Evolutionary conservation across 2,888 invertebrate genomes (phyloP).

Genomic region (Tipula helvola): DNA sequence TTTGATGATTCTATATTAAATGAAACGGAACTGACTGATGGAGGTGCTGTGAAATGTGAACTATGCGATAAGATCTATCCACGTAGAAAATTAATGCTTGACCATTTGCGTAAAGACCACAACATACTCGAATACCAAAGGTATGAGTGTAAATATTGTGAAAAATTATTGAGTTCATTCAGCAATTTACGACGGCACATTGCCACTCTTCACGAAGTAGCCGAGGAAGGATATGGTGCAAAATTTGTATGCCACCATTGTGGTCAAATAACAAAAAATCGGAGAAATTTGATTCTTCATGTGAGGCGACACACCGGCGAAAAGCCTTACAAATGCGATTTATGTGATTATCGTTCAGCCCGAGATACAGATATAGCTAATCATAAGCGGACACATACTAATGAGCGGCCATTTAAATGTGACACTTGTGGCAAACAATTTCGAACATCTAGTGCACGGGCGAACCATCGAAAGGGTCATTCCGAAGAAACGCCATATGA

Average conservation of each 20-base stretch:
- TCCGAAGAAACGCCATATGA: not conserved
- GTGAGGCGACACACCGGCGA: not conserved
- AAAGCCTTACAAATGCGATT: not conserved
- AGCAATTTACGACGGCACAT: not conserved
- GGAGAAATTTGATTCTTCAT: not conserved
- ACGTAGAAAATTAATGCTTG: not conserved
- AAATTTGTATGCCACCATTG: not conserved
- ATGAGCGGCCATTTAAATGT: not conserved
- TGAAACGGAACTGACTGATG: not conserved
- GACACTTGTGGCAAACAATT: not conserved
- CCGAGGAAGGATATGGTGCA: too few relatives aligned
- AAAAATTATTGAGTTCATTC: not conserved
- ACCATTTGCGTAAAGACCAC: not conserved
- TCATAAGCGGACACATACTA: not conserved
- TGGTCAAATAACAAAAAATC: not conserved
- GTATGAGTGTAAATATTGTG: not conserved
- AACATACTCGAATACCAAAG: not conserved
- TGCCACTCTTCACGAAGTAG: not conserved
- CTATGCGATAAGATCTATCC: not conserved
- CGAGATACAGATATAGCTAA: not conserved
- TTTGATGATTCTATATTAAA: too few relatives aligned
- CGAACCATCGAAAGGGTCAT: not conserved
- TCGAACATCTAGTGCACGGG: not conserved
- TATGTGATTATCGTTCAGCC: not conserved
- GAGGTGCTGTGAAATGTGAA: not conserved